A percentile compares a stretch with the other conserved stretches of the same genome.
Evolutionary conservation across 2,888 invertebrate species (phyloP).

Genomic region (Abrostola tripartita): DNA sequence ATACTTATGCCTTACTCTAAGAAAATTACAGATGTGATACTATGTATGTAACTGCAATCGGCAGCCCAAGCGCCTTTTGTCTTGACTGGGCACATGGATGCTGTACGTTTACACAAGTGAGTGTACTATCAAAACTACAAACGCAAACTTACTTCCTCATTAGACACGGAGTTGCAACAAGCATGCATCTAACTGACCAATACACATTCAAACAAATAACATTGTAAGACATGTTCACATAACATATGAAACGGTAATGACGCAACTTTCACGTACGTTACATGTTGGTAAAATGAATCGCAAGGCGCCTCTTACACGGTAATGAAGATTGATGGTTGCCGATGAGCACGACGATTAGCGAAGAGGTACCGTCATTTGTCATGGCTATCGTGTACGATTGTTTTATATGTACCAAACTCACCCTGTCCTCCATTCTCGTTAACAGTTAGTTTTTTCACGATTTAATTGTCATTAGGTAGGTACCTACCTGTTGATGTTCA

Average conservation of each 20-base stretch:
- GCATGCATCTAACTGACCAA: conserved; percentile 19
- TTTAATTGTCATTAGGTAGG: background rate
- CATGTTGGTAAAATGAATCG: conserved; percentile 79
- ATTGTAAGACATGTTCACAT: conserved; percentile 51
- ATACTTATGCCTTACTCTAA: too few species aligned
- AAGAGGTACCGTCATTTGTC: conserved; percentile 66
- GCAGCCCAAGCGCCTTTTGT: too few species aligned
- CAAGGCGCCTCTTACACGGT: conserved; percentile 77
- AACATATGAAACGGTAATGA: conserved; percentile 73
- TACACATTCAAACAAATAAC: conserved; percentile 50
- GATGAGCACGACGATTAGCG: conserved; percentile 74
- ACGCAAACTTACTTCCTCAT: conserved; percentile 7
- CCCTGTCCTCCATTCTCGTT: conserved; percentile 4
- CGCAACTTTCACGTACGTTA: conserved; percentile 81
- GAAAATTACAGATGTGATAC: too few species aligned
- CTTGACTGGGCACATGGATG: too few species aligned
- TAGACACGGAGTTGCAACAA: conserved; percentile 4
- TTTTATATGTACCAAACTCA: conserved; percentile 44
- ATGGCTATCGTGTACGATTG: conserved; percentile 52
- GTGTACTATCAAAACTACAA: background rate
- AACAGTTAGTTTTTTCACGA: background rate
- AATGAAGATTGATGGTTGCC: conserved; percentile 84
- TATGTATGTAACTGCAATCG: too few species aligned
- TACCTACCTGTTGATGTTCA: background rate
- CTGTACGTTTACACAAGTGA: too few species aligned